Conservation (phyloP, 2,797 vertebrate species). For the Merluccius polli region DNA sequence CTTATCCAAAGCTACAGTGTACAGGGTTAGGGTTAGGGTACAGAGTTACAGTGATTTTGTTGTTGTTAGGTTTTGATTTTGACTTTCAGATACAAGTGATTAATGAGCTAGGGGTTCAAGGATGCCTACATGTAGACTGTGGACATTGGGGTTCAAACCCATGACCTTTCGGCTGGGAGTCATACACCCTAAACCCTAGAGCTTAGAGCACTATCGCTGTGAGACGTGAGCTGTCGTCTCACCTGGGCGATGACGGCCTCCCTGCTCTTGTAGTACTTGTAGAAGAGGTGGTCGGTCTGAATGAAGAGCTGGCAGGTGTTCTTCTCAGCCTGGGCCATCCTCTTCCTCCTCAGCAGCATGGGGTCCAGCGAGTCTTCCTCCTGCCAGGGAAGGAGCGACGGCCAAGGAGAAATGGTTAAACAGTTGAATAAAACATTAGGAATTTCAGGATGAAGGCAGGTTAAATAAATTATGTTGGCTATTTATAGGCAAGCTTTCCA, state of each 20-base stretch:
- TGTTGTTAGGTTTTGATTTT: neutral
- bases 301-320: conserved; percentile 98
- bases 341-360: conserved; percentile 83
- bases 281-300: conserved; percentile 97
- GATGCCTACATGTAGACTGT: neutral
- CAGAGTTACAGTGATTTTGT: neutral
- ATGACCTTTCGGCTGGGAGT: too few relatives aligned
- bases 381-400: conserved; percentile 25
- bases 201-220: too few relatives aligned
- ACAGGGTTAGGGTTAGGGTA: too few relatives aligned
- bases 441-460: neutral
- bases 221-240: neutral
- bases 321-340: conserved; percentile 88
- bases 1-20: neutral
- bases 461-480: conserved; percentile 1
- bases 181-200: too few relatives aligned
- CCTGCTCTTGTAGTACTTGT: conserved; percentile 88
- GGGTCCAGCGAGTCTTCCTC: conserved; percentile 48
- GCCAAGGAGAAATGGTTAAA: neutral
- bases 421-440: neutral
- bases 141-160: neutral
- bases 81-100: too few relatives aligned
- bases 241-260: conserved; percentile 98
- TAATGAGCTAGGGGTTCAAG: neutral
- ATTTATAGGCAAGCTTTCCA: neutral